Evolutionary conservation across 2,797 vertebrate genomes (phyloP).

Genomic region (Typhlichthys eigenmanni): DNA sequence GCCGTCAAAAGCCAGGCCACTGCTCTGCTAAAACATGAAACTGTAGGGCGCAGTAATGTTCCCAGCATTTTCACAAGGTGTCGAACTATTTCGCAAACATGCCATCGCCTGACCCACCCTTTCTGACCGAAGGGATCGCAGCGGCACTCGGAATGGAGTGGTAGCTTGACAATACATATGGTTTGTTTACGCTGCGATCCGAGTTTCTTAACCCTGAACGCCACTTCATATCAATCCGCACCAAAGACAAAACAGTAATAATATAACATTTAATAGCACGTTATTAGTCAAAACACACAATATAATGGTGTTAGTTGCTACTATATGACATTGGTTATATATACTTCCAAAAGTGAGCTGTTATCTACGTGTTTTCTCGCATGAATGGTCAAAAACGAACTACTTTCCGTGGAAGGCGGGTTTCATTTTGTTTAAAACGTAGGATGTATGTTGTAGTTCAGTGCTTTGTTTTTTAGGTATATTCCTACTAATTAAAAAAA

Average conservation of each 20-base stretch:
- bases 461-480: fast-evolving
- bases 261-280: not conserved
- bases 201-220: constrained; percentile 39
- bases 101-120: constrained; percentile 69
- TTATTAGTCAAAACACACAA: not conserved
- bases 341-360: not conserved
- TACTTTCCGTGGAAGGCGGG: constrained; percentile 52
- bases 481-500: fast-evolving
- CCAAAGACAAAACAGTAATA: constrained; percentile 17
- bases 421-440: constrained; percentile 33
- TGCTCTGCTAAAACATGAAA: not conserved
- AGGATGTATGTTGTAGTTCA: constrained; percentile 23
- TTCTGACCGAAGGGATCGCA: constrained; percentile 46
- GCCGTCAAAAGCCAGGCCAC: not conserved
- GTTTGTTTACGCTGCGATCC: constrained; percentile 74
- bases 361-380: constrained; percentile 15
- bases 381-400: constrained; percentile 56
- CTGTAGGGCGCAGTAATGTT: constrained; percentile 30
- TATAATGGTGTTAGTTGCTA: not conserved
- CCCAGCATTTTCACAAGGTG: constrained; percentile 39
- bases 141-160: constrained; percentile 32
- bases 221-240: constrained; percentile 69
- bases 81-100: constrained; percentile 50
- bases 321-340: not conserved
- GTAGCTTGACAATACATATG: constrained; percentile 63